Conservation (phyloP, 2,888 invertebrate species). For the Heliconius hortense region DNA sequence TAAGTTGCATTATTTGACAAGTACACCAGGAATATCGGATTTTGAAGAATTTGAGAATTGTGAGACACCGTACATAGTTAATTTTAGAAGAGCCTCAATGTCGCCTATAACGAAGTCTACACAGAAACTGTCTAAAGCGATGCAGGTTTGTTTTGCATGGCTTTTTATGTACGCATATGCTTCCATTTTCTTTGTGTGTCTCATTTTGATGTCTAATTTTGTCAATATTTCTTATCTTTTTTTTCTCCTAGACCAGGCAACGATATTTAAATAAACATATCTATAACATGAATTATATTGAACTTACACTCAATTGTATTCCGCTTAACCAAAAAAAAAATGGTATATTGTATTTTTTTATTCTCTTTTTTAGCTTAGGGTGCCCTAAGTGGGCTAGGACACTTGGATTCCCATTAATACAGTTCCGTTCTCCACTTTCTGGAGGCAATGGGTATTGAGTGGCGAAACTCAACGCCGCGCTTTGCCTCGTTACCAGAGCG, state of each 20-base stretch:
- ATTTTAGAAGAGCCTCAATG: constrained; percentile 88
- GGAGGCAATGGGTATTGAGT: neutral
- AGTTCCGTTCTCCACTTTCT: neutral
- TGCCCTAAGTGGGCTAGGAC: too few species aligned
- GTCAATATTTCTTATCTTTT: too few species aligned
- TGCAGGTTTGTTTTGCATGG: constrained; percentile 86
- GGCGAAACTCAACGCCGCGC: neutral
- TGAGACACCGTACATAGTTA: constrained; percentile 68
- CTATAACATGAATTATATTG: too few species aligned
- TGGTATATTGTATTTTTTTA: too few species aligned
- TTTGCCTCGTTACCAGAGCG: neutral
- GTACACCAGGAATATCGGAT: constrained; percentile 70
- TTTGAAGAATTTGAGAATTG: constrained; percentile 61
- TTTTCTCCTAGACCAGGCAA: too few species aligned
- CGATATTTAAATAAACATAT: too few species aligned
- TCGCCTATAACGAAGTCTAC: constrained; percentile 94
- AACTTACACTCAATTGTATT: too few species aligned
- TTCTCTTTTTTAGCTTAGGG: too few species aligned
- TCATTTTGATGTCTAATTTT: neutral
- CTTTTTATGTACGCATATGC: constrained; percentile 16
- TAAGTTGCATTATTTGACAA: constrained; percentile 69
- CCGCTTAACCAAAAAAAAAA: too few species aligned
- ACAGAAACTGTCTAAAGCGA: constrained; percentile 91
- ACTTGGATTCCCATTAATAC: too few species aligned
- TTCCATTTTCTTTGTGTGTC: constrained; percentile 6